Evolutionary conservation across 2,797 vertebrate species (phyloP).

Genomic region (Lacerta bilineata): DNA sequence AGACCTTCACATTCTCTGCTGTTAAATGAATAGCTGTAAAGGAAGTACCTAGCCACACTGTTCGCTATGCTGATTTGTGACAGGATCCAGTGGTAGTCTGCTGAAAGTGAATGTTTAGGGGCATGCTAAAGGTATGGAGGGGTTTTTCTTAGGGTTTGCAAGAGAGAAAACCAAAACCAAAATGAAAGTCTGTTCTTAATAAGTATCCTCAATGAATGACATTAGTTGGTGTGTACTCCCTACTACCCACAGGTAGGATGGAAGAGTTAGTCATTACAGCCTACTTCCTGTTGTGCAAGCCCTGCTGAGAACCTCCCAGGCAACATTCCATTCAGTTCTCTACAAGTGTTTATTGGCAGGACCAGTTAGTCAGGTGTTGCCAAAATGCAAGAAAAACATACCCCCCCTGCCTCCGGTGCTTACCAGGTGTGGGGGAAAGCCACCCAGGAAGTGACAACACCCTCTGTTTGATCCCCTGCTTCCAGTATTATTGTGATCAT

Average conservation of each 20-base stretch:
- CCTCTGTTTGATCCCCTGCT: constrained; percentile 22
- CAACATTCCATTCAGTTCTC: constrained; percentile 36
- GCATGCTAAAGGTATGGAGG: neutral
- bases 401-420: constrained; percentile 12
- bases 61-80: neutral
- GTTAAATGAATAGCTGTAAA: neutral
- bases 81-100: neutral
- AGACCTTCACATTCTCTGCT: neutral
- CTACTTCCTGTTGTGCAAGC: constrained; percentile 19
- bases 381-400: constrained; percentile 32
- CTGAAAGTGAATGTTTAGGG: neutral
- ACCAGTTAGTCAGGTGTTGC: constrained; percentile 39
- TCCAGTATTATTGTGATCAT: constrained; percentile 5
- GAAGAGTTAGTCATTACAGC: constrained; percentile 1
- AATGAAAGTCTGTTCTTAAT: neutral
- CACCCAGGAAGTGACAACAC: constrained; percentile 38
- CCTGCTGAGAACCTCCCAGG: constrained; percentile 29
- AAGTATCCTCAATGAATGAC: neutral
- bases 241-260: neutral
- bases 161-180: neutral
- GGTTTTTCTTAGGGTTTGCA: neutral
- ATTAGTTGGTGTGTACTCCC: neutral
- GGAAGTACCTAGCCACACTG: neutral
- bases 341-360: constrained; percentile 29
- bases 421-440: neutral